Percentiles rank a stretch among this genome's conserved stretches.
Evolutionary conservation across 1,140 invertebrate species (phyloP).

Genomic region (Gonatopus flavifemur): DNA sequence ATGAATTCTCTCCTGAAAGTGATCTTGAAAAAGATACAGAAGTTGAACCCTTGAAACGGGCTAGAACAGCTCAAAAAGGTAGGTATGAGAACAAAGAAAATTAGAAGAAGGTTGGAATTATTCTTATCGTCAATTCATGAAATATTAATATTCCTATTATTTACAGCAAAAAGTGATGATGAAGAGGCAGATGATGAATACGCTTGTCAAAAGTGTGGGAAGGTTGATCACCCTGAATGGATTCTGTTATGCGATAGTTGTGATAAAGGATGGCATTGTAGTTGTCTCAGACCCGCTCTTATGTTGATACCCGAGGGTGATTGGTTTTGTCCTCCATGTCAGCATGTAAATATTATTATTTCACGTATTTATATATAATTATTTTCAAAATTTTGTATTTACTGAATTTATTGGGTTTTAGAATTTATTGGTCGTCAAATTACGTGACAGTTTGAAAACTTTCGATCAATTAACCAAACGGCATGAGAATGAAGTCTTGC

Average conservation of each 20-base stretch:
- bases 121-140: not conserved
- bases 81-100: constrained; percentile 15
- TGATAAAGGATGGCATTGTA: constrained; percentile 93
- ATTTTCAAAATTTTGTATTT: not conserved
- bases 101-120: not conserved
- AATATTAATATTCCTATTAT: constrained; percentile 9
- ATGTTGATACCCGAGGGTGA: constrained; percentile 94
- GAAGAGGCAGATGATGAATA: constrained; percentile 66
- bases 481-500: constrained; percentile 70
- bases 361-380: not conserved
- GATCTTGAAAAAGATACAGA: constrained; percentile 65
- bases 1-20: constrained; percentile 85
- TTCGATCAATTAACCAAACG: constrained; percentile 64
- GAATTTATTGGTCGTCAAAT: constrained; percentile 70
- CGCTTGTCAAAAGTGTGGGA: constrained; percentile 83
- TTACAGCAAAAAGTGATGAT: constrained; percentile 62
- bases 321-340: constrained; percentile 96
- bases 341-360: constrained; percentile 66
- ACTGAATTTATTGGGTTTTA: constrained; percentile 48
- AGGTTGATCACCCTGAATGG: constrained; percentile 92
- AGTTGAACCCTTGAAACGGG: constrained; percentile 64
- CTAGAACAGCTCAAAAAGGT: constrained; percentile 68
- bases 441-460: constrained; percentile 65
- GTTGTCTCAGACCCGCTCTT: constrained; percentile 86
- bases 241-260: constrained; percentile 93